Evolutionary conservation across 2,888 invertebrate species (phyloP).

Genomic region (Agrotis ipsilon): DNA sequence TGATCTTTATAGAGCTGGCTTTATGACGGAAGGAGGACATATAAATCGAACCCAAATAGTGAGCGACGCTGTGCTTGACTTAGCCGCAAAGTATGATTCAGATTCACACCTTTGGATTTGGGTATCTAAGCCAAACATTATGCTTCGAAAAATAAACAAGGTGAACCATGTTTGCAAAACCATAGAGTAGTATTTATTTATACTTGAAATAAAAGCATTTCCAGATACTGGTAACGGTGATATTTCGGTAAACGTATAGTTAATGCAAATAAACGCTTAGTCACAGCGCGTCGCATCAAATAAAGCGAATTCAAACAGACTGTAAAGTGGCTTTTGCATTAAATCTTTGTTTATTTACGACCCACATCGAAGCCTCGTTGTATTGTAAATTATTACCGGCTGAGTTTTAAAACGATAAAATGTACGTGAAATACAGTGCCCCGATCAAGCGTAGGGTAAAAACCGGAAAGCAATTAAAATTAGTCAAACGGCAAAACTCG

Average conservation of each 20-base stretch:
- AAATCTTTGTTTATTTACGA: slow-evolving; percentile 83
- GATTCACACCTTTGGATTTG: not conserved
- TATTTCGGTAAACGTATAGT: slow-evolving; percentile 58
- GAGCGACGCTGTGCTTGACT: not conserved
- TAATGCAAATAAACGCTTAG: slow-evolving; percentile 70
- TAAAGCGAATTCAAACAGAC: slow-evolving; percentile 78
- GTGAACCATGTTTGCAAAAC: slow-evolving; percentile 38
- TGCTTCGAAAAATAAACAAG: slow-evolving; percentile 20
- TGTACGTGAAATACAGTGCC: slow-evolving; percentile 79
- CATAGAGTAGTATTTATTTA: slow-evolving; percentile 50
- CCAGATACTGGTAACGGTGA: slow-evolving; percentile 46
- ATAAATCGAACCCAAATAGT: not conserved
- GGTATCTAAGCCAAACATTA: not conserved
- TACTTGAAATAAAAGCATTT: slow-evolving; percentile 56
- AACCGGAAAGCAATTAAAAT: slow-evolving; percentile 85
- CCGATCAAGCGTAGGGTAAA: slow-evolving; percentile 79
- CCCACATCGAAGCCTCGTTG: slow-evolving; percentile 75
- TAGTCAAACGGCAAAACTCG: slow-evolving; percentile 84
- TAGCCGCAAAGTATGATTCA: not conserved
- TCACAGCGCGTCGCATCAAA: slow-evolving; percentile 66
- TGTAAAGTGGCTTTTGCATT: slow-evolving; percentile 78
- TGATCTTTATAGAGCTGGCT: slow-evolving; percentile 19
- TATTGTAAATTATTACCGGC: slow-evolving; percentile 82
- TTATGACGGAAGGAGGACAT: not conserved
- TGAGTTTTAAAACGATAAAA: slow-evolving; percentile 83